Base-by-base conservation (phyloP, 2,888 invertebrate species). In the Epistrophe grossulariae region DNA sequence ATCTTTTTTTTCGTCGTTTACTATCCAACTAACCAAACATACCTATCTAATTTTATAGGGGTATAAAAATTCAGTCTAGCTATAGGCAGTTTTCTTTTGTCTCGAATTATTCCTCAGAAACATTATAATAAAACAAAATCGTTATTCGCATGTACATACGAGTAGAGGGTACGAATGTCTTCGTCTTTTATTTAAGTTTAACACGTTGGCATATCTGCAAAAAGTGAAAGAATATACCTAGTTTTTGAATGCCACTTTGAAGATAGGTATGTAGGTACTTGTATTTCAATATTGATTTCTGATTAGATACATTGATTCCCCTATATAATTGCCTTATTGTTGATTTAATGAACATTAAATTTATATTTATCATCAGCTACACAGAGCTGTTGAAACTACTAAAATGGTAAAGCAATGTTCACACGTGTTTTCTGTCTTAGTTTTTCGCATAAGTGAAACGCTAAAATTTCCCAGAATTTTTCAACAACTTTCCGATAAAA, bases 201-300 rank as follows among this genome's bases (percentile, higher is more conserved):
- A 82, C 81, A 82, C 81, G 81, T 66, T 82, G 81, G 43, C 81
- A 81, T 40, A 71, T 70, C 28, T 62, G 31, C 13, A 38, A 50
- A 24, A 70, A 71, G 17, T 66, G 68, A 15, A 68, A 24, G 52
- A 68, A 35, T 35, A 8, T 24, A 24, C 2, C n/a, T n/a, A n/a
- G 17, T 48, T 19, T 17, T 45, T 19, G 6, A 45, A 19, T 9
- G 17, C 0, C 0, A 6, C 15, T 50, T 11, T 17, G 13, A 0
- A 48, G 9, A 10, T 24, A 1, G 10, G 35, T 28, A 45, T 31
- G n/a, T n/a, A n/a, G n/a, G n/a, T n/a, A n/a, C n/a, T n/a, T n/a
- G n/a, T 28, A 45, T 31, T 50, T 48, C 8, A 38, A 17, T 48
- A 64, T 57, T 66, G 79, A 72, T 79, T 72, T 72, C 28, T 57